These are phyloP conservation scores for Burhinus oedicnemus DNA, from an alignment of 2,113 vertebrate genomes.

Conservation along the genomic window DNA sequence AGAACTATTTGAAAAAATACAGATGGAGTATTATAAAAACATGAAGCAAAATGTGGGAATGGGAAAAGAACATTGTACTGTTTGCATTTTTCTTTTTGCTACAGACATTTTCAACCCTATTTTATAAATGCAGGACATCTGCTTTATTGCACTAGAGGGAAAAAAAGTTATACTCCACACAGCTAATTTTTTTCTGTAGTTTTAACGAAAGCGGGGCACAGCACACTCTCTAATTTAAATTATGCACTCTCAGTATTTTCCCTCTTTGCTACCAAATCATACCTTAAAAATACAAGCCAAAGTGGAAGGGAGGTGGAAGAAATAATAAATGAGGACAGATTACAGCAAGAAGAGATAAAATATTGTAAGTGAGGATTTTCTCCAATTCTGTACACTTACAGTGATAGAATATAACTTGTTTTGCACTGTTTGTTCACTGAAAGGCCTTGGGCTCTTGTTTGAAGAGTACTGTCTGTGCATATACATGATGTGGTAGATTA, in stretches of 20 bases:
- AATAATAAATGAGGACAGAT: background rate
- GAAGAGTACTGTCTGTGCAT: background rate
- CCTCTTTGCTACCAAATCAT: constrained; percentile 57
- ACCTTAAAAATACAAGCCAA: constrained; percentile 60
- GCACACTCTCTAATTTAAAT: constrained; percentile 65
- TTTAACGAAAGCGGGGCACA: constrained; percentile 61
- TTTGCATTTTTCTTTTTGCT: constrained; percentile 41
- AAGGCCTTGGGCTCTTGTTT: background rate
- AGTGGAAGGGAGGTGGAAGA: background rate
- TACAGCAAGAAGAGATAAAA: constrained; percentile 15
- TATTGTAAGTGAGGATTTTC: background rate
- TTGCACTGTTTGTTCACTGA: background rate
- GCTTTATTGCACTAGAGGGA: constrained; percentile 69
- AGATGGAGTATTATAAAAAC: constrained; percentile 3
- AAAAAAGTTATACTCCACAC: constrained; percentile 47
- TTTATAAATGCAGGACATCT: constrained; percentile 74
- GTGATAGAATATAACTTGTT: background rate
- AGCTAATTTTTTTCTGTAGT: constrained; percentile 63
- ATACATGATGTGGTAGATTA: background rate
- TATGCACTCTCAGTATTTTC: constrained; percentile 60
- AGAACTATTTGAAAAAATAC: constrained; percentile 15
- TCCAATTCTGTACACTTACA: background rate
- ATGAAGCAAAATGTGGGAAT: background rate
- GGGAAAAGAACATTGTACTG: background rate
- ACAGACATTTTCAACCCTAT: constrained; percentile 64